A percentile compares a stretch with the other conserved stretches of the same genome.
Evolutionary conservation across 2,888 invertebrate genomes (phyloP).

Genomic region (Rhyacophila evoluta): DNA sequence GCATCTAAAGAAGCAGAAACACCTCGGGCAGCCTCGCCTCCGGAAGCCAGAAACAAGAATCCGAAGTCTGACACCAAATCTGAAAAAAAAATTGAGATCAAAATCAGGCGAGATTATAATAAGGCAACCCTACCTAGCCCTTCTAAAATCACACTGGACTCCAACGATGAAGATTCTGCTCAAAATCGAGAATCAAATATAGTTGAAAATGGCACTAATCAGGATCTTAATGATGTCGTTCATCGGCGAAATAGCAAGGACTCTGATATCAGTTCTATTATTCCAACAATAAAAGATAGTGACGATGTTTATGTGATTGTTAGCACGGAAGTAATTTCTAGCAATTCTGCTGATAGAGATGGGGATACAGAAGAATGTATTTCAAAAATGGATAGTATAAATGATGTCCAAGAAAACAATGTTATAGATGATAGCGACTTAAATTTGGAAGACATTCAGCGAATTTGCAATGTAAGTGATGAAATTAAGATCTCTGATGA

Average conservation of each 20-base stretch:
- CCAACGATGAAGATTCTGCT: slow-evolving; percentile 10
- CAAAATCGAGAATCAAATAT: not conserved
- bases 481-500: slow-evolving; percentile 35
- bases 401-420: slow-evolving; percentile 36
- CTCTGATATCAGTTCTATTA: not conserved
- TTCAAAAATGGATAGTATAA: not conserved
- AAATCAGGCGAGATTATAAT: slow-evolving; percentile 55
- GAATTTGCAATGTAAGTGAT: slow-evolving; percentile 40
- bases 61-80: slow-evolving; percentile 45
- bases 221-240: slow-evolving; percentile 25
- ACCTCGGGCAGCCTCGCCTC: not conserved
- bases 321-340: not conserved
- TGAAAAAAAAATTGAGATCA: slow-evolving; percentile 55
- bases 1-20: slow-evolving; percentile 38
- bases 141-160: slow-evolving; percentile 25
- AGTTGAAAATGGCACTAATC: slow-evolving; percentile 43
- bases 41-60: slow-evolving; percentile 41
- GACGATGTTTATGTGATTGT: slow-evolving; percentile 50
- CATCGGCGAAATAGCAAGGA: not conserved
- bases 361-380: not conserved
- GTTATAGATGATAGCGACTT: slow-evolving; percentile 49
- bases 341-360: not conserved
- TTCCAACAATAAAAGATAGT: slow-evolving; percentile 49
- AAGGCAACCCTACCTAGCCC: slow-evolving; percentile 41
- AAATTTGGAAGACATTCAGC: slow-evolving; percentile 46